Percentiles rank a stretch among this genome's conserved stretches.
These are phyloP conservation scores for Danio albolineatus DNA, from an alignment of 2,797 vertebrate species.

Conservation along the genomic window DNA sequence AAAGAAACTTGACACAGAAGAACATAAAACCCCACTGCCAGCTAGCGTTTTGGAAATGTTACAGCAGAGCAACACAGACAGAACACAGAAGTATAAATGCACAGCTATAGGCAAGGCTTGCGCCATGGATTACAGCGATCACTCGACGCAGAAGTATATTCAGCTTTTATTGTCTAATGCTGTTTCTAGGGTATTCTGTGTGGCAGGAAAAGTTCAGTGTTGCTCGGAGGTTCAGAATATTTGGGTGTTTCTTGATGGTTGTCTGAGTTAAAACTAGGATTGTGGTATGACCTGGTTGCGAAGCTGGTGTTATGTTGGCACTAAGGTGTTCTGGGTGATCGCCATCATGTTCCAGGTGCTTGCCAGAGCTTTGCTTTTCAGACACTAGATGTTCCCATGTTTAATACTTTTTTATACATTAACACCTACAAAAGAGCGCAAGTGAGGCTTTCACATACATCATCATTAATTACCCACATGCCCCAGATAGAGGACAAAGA, in stretches of 20 bases:
- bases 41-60: too few relatives aligned
- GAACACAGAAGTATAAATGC: too few relatives aligned
- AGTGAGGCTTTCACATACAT: slow-evolving; percentile 18
- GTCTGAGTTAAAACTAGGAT: too few relatives aligned
- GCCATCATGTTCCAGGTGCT: background rate
- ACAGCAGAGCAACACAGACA: too few relatives aligned
- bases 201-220: background rate
- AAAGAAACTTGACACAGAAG: too few relatives aligned
- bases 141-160: too few relatives aligned
- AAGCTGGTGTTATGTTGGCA: too few relatives aligned
- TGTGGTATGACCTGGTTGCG: too few relatives aligned
- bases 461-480: slow-evolving; percentile 23
- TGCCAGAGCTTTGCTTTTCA: background rate
- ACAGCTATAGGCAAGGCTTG: too few relatives aligned
- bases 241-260: background rate
- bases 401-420: background rate
- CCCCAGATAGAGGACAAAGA: background rate
- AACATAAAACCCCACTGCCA: too few relatives aligned
- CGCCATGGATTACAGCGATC: too few relatives aligned
- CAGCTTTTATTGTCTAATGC: too few relatives aligned
- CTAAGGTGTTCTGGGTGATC: background rate
- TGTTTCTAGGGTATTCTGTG: background rate
- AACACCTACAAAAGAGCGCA: background rate
- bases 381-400: background rate
- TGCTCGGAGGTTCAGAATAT: background rate